A percentile compares a stretch with the other conserved stretches of the same genome.
Conservation (phyloP, 2,113 vertebrate genomes). For the Isurus oxyrinchus region DNA sequence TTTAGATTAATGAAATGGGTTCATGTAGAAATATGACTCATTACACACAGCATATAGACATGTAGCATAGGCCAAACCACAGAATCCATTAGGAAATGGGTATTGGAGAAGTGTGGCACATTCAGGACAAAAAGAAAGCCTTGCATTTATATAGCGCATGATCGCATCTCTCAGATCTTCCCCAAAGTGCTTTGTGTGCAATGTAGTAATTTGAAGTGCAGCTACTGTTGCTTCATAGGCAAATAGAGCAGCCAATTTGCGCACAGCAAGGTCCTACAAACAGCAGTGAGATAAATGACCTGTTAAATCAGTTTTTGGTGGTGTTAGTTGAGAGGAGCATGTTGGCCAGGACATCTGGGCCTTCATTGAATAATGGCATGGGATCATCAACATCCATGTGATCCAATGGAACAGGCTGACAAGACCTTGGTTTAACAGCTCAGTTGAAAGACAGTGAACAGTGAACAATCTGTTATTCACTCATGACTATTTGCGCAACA, state of each 20-base stretch:
- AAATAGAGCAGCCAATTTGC: not conserved
- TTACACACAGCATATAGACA: not conserved
- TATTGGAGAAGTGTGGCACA: not conserved
- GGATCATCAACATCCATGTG: not conserved
- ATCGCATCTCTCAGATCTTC: not conserved
- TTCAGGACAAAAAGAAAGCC: not conserved
- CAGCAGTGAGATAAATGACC: not conserved
- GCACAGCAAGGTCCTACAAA: not conserved
- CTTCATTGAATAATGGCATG: not conserved
- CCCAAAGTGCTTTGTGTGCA: not conserved
- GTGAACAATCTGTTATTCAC: constrained; percentile 1
- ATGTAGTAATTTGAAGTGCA: not conserved
- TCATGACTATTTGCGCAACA: constrained; percentile 16
- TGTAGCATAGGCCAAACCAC: not conserved
- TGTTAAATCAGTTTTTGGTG: not conserved
- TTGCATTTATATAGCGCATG: not conserved
- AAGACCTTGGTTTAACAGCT: not conserved
- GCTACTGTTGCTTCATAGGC: not conserved
- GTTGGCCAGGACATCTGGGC: not conserved
- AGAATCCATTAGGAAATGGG: not conserved
- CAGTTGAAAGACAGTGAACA: not conserved
- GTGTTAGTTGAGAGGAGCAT: not conserved
- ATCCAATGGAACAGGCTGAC: not conserved
- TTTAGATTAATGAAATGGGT: not conserved
- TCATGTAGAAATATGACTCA: not conserved